Base-by-base conservation (phyloP, 2,888 invertebrate genomes). In the Erannis defoliaria region DNA sequence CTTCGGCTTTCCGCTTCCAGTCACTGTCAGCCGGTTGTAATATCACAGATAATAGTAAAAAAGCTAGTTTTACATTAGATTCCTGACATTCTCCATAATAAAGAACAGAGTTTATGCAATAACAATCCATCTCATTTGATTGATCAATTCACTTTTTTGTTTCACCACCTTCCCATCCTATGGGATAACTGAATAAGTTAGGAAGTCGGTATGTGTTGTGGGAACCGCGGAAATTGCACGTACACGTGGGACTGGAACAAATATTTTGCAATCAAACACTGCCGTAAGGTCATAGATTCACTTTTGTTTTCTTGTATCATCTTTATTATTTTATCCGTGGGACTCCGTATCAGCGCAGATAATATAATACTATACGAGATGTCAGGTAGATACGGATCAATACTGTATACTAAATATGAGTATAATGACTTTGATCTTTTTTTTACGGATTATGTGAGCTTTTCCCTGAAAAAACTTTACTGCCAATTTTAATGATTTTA, bases 81-180 rank as follows among this genome's bases (percentile, higher is more conserved):
- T 38, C 16, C 38, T 16, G 1, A 26, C 16, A 26, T 26, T 45
- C 23, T 12, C 10, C 45, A 18, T 12, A 46, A 38, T 29, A 56
- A 45, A 49, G 29, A 40, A 49, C 23, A n/a, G 18, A 16, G 33
- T 38, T 45, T 35, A 29, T 46, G 23, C 18, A 54, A 54, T 23
- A 54, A 23, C 54, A 54, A 54, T 54, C 53, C 46, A 53, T 59
- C 48, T 54, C 31, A 42, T 59, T 40, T 54, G 54, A 59, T 54
- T 54, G 53, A 59, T 59, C 59, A 59, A 59, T 40, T 53, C 59
- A 51, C 29, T 23, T 48, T 46, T 54, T 54, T 59, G 58, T 58
- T 53, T 38, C 16, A 43, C 43, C 43, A 42, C 50, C 18, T 50
- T 57, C 23, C 51, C 35, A 23, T 49, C 49, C 49, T 29, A 14